A percentile compares a stretch with the other conserved stretches of the same genome.
Conservation (phyloP, 2,888 invertebrate genomes). For the Raillietiella orientalis region DNA sequence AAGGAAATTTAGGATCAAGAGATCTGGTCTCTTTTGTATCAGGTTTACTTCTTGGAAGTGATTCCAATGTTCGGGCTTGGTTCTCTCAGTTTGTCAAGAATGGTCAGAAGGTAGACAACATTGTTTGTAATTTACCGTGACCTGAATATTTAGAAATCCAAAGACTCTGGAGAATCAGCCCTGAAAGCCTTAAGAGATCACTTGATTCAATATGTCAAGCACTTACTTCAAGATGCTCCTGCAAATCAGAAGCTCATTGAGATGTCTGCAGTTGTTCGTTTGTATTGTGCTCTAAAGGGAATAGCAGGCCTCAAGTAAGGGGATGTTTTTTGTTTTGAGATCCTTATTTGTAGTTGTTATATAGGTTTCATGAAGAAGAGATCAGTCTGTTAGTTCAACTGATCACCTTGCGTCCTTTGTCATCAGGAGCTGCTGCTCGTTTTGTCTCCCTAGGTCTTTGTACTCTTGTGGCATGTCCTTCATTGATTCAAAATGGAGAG, state of each 20-base stretch:
- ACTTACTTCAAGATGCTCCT: conserved; percentile 7
- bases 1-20: conserved; percentile 5
- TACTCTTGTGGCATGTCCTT: conserved; percentile 77
- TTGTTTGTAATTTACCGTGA: too few relatives aligned
- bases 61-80: conserved; percentile 64
- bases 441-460: conserved; percentile 75
- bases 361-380: conserved; percentile 64
- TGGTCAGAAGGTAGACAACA: conserved; percentile 26
- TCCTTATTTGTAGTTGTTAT: conserved; percentile 1
- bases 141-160: too few relatives aligned
- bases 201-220: conserved; percentile 18
- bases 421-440: conserved; percentile 64
- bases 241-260: conserved; percentile 19
- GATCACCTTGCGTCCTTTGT: conserved; percentile 54
- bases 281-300: conserved; percentile 71
- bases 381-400: conserved; percentile 45
- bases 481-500: conserved; percentile 34
- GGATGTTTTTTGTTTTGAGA: conserved; percentile 6
- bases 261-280: conserved; percentile 54
- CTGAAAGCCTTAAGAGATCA: conserved; percentile 38
- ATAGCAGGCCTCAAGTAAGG: conserved; percentile 57
- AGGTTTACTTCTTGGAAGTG: conserved; percentile 58
- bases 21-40: conserved; percentile 51
- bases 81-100: conserved; percentile 66
- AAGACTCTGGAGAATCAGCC: too few relatives aligned